Conservation (phyloP, 2,113 vertebrate genomes). For the Macquaria australasica region DNA sequence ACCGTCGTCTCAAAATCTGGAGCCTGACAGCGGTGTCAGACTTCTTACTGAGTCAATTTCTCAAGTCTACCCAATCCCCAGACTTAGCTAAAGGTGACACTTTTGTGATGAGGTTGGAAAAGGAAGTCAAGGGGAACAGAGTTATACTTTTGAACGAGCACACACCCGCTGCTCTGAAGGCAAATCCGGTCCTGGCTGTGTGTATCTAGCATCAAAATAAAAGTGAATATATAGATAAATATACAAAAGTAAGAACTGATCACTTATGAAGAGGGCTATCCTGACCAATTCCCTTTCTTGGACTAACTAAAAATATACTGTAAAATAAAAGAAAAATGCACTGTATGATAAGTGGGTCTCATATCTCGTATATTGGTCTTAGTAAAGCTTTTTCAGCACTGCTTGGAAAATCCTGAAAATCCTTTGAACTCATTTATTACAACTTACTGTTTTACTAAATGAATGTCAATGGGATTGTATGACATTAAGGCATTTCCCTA, state of each 20-base stretch:
- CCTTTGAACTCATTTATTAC: neutral
- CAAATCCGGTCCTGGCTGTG: neutral
- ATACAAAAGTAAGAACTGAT: neutral
- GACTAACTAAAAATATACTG: neutral
- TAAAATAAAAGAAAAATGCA: neutral
- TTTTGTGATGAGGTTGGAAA: neutral
- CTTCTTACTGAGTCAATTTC: constrained; percentile 11
- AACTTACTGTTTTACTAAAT: neutral
- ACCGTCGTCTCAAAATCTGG: neutral
- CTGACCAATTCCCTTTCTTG: neutral
- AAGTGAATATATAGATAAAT: neutral
- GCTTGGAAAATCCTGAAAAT: neutral
- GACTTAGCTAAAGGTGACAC: neutral
- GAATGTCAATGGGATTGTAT: neutral
- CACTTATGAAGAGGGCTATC: neutral
- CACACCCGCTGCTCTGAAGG: neutral
- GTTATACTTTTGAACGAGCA: neutral
- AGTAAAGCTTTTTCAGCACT: neutral
- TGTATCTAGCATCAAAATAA: neutral
- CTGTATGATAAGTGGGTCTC: neutral
- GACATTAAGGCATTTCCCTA: neutral
- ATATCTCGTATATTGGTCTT: neutral
- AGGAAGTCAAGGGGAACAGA: neutral
- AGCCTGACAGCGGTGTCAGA: neutral
- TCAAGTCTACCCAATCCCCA: neutral